phyloP scores from a whole-genome alignment of 2,113 vertebrate genomes.

The Brachyhypopomus occidentalis region DNA sequence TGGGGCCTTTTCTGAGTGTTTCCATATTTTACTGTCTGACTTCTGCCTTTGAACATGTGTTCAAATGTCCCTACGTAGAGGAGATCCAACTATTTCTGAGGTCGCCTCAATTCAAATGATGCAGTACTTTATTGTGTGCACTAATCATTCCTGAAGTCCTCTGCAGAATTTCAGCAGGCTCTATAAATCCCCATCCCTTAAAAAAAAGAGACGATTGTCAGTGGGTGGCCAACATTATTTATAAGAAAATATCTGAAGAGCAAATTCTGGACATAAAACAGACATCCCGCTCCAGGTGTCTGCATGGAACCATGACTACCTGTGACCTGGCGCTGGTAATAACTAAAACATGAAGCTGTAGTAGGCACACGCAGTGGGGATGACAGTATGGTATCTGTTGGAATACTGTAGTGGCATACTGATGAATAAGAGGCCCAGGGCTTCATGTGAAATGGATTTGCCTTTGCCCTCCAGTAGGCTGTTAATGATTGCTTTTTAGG shows the following conservation, averaged over 20 bases:
- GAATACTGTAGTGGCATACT: background rate
- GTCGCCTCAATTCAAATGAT: background rate
- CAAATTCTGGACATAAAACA: constrained; percentile 18
- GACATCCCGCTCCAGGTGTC: background rate
- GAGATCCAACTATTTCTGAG: background rate
- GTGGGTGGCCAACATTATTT: constrained; percentile 26
- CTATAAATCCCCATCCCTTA: constrained; percentile 6
- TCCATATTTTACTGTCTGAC: background rate
- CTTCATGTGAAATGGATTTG: background rate
- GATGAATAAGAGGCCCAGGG: background rate
- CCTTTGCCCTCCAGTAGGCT: background rate
- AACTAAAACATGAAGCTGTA: constrained; percentile 46
- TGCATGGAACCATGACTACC: constrained; percentile 19
- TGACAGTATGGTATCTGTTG: constrained; percentile 5
- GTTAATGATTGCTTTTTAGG: background rate
- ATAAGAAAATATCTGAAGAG: constrained; percentile 19
- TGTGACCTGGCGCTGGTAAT: constrained; percentile 29
- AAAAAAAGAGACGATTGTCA: constrained; percentile 18
- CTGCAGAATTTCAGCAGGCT: background rate
- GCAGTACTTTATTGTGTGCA: background rate
- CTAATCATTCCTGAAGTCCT: no score
- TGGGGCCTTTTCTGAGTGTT: background rate
- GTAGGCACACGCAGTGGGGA: constrained; percentile 4
- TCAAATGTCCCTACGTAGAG: background rate
- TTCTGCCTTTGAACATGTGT: background rate